phyloP scores from a whole-genome alignment of 2,797 vertebrate genomes.

The Clarias platycephalus region DNA sequence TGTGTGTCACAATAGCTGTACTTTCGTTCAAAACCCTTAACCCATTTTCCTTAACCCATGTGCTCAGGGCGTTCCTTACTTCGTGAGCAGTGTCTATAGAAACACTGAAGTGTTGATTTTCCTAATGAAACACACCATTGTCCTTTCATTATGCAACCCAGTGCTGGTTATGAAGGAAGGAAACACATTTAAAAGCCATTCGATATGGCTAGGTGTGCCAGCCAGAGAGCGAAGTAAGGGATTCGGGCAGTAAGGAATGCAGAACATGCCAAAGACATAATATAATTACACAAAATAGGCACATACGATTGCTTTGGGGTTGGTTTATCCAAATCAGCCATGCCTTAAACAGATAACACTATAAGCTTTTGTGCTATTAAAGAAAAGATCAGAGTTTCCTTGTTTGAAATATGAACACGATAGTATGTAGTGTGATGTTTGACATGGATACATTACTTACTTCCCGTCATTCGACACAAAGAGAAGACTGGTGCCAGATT shows the following conservation, averaged over 20 bases:
- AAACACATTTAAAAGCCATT: conserved; percentile 21
- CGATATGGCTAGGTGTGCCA: conserved; percentile 6
- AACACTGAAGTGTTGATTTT: conserved; percentile 21
- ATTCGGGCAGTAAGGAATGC: not conserved
- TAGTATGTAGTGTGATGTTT: not conserved
- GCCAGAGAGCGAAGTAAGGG: not conserved
- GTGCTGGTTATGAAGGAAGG: conserved; percentile 10
- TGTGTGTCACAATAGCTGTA: not conserved
- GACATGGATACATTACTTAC: not conserved
- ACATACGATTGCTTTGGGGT: not conserved
- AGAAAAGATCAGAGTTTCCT: not conserved
- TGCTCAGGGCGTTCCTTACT: not conserved
- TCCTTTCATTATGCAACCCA: not conserved
- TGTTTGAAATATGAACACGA: not conserved
- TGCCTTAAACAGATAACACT: not conserved
- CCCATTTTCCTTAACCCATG: not conserved
- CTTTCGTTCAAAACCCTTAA: not conserved
- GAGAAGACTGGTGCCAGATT: not conserved
- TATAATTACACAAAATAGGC: not conserved
- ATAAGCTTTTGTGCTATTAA: not conserved
- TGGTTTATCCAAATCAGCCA: too few species aligned
- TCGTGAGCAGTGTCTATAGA: not conserved
- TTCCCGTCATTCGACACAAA: not conserved
- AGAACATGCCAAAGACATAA: not conserved
- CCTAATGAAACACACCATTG: conserved; percentile 11